Evolutionary conservation across 2,888 invertebrate species (phyloP).

Genomic region (Heliothis peltigera): DNA sequence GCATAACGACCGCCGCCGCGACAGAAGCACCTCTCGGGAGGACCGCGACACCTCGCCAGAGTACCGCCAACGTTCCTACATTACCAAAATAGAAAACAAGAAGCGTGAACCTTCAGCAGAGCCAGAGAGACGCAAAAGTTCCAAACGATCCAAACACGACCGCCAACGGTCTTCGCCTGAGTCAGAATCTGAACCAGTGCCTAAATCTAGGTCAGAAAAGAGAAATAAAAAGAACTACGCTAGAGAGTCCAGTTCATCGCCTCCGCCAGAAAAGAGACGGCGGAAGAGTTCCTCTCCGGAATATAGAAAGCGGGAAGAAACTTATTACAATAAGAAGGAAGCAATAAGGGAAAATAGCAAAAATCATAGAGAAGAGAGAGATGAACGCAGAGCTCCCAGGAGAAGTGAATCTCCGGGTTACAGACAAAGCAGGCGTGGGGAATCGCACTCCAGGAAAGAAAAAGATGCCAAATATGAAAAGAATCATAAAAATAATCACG

Average conservation of each 20-base stretch:
- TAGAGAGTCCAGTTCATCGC: slow-evolving; percentile 75
- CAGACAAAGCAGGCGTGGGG: slow-evolving; percentile 60
- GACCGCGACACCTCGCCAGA: slow-evolving; percentile 74
- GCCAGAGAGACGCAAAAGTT: slow-evolving; percentile 63
- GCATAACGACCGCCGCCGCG: slow-evolving; percentile 67
- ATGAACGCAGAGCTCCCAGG: slow-evolving; percentile 66
- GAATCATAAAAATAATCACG: slow-evolving; percentile 63
- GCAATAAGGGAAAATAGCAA: slow-evolving; percentile 65
- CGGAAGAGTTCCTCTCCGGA: slow-evolving; percentile 76
- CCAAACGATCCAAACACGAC: slow-evolving; percentile 75
- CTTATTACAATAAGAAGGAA: slow-evolving; percentile 60
- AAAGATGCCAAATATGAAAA: slow-evolving; percentile 67
- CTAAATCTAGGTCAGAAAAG: slow-evolving; percentile 67
- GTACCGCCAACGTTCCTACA: slow-evolving; percentile 75
- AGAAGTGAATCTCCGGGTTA: slow-evolving; percentile 62
- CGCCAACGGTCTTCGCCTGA: slow-evolving; percentile 70
- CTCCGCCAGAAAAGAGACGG: slow-evolving; percentile 79
- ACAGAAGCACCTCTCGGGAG: slow-evolving; percentile 70
- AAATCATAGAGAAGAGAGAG: slow-evolving; percentile 64
- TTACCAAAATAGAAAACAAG: slow-evolving; percentile 79
- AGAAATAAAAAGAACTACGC: slow-evolving; percentile 69
- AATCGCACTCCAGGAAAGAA: slow-evolving; percentile 54
- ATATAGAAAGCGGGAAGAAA: slow-evolving; percentile 59
- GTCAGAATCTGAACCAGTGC: slow-evolving; percentile 72
- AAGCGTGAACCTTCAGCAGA: slow-evolving; percentile 73